These are phyloP conservation scores for Drosophila ustulata DNA, from an alignment of 2,888 invertebrate species.

Conservation along the genomic window DNA sequence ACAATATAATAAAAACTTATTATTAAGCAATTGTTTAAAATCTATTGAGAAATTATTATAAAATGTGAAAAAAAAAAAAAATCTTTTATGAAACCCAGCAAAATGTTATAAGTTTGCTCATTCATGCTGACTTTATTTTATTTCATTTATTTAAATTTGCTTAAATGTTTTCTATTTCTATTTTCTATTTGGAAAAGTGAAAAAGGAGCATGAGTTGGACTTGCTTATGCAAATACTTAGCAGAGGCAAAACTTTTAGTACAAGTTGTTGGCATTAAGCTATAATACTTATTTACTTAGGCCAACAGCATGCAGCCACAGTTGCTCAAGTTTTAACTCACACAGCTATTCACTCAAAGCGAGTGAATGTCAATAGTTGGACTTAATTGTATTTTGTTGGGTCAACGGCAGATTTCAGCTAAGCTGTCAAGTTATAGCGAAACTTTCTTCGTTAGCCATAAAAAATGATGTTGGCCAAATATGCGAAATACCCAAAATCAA, in stretches of 20 bases:
- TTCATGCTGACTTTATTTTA: too few species aligned
- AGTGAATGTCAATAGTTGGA: slow-evolving; percentile 15
- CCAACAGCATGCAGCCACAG: slow-evolving; percentile 25
- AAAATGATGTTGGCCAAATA: slow-evolving; percentile 9
- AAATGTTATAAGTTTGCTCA: too few species aligned
- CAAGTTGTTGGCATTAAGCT: slow-evolving; percentile 63
- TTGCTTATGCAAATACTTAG: slow-evolving; percentile 64
- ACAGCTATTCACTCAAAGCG: background rate
- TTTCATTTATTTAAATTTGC: too few species aligned
- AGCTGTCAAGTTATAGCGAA: background rate
- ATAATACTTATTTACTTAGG: slow-evolving; percentile 68
- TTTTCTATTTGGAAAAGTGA: too few species aligned
- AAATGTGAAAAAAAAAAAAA: too few species aligned
- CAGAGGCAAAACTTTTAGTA: slow-evolving; percentile 27
- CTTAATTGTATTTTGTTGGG: background rate
- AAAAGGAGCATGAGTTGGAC: background rate
- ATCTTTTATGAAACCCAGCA: too few species aligned
- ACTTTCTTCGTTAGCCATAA: slow-evolving; percentile 1
- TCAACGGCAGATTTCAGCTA: slow-evolving; percentile 1
- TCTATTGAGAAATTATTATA: too few species aligned
- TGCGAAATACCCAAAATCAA: background rate
- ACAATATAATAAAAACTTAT: too few species aligned
- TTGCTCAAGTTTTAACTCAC: slow-evolving; percentile 11
- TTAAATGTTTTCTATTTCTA: too few species aligned
- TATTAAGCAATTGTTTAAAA: too few species aligned